Evolutionary conservation across 2,888 invertebrate genomes (phyloP).

Genomic region (Thymelicus sylvestris): DNA sequence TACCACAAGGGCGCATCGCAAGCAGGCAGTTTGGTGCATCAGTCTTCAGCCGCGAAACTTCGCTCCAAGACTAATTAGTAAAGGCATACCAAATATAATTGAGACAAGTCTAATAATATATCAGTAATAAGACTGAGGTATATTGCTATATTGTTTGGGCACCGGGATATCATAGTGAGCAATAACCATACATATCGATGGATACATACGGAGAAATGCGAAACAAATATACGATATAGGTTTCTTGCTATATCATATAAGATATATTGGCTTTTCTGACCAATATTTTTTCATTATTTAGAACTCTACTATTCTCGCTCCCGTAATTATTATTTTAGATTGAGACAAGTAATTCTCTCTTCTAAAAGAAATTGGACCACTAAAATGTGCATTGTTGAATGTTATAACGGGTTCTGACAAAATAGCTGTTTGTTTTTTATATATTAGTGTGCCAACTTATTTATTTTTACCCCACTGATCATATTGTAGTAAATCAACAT

Average conservation of each 20-base stretch:
- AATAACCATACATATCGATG: neutral
- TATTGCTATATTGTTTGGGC: constrained; percentile 29
- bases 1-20: constrained; percentile 57
- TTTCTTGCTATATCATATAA: neutral
- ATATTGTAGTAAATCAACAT: no score
- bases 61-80: constrained; percentile 35
- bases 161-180: constrained; percentile 20
- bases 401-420: neutral
- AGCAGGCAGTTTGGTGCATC: constrained; percentile 55
- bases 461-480: neutral
- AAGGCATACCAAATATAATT: constrained; percentile 24
- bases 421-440: no score
- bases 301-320: no score
- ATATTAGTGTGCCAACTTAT: neutral
- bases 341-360: no score
- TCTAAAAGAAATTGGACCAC: neutral
- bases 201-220: neutral
- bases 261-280: neutral
- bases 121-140: neutral
- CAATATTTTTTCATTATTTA: neutral
- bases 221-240: constrained; percentile 3
- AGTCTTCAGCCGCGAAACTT: constrained; percentile 58
- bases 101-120: constrained; percentile 1
- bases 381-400: neutral
- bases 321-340: no score